Conservation (phyloP, 2,797 vertebrate species). For the Cryptoblepharus egeriae region DNA sequence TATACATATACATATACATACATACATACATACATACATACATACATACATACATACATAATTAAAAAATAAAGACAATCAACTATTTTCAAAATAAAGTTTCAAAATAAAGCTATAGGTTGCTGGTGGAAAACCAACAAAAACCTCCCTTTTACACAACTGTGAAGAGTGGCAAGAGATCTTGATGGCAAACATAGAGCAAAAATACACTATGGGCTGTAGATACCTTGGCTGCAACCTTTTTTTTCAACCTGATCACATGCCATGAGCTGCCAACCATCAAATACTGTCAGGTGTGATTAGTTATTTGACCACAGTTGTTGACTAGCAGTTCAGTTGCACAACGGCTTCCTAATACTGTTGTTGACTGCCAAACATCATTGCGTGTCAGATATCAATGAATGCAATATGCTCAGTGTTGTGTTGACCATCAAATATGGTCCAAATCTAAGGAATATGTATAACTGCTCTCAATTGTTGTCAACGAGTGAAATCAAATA, state of each 20-base stretch:
- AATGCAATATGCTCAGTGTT: neutral
- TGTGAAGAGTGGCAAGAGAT: neutral
- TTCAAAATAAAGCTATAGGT: no score
- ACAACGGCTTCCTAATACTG: neutral
- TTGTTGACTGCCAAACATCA: neutral
- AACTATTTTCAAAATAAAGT: no score
- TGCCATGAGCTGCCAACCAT: conserved; percentile 21
- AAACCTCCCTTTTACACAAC: neutral
- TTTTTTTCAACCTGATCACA: conserved; percentile 6
- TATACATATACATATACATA: no score
- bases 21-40: no score
- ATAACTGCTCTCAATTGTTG: neutral
- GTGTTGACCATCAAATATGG: neutral
- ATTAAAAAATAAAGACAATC: no score
- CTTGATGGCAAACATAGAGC: neutral
- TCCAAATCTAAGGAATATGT: neutral
- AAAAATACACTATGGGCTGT: neutral
- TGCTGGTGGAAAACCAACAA: neutral
- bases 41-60: no score
- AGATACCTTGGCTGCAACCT: conserved; percentile 3
- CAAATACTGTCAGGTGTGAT: conserved; percentile 18
- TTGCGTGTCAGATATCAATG: neutral
- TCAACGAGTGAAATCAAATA: neutral
- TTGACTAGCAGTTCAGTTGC: neutral
- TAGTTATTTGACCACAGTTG: neutral